Percentiles rank a stretch among this genome's conserved stretches.
These are phyloP conservation scores for Palythoa grandis DNA, from an alignment of 92 coral and sea anemone genomes.

Conservation along the genomic window DNA sequence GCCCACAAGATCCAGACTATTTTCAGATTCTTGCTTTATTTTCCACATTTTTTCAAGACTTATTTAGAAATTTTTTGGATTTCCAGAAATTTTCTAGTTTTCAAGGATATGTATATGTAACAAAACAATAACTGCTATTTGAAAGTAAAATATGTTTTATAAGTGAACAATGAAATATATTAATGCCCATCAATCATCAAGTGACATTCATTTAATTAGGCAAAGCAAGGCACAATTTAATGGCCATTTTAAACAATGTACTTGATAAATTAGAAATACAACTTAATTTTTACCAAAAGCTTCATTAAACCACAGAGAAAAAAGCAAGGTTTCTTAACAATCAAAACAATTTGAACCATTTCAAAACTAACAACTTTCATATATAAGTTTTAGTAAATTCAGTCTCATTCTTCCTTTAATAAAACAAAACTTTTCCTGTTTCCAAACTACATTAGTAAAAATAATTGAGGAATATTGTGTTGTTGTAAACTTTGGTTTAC, in stretches of 20 bases:
- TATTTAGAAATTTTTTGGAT: too few species aligned
- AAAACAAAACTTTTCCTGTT: background rate
- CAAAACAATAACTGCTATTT: background rate
- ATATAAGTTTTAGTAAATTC: background rate
- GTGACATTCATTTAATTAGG: background rate
- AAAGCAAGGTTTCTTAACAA: background rate
- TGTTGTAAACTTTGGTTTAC: slow-evolving; percentile 18
- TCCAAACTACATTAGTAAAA: background rate
- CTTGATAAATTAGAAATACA: background rate
- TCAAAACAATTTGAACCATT: background rate
- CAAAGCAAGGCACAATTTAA: background rate
- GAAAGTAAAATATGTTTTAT: background rate
- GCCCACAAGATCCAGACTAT: too few species aligned
- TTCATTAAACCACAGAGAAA: background rate
- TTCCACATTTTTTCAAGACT: too few species aligned
- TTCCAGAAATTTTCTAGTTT: too few species aligned
- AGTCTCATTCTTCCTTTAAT: background rate
- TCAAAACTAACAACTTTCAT: background rate
- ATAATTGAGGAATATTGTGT: slow-evolving; percentile 8
- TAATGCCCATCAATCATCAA: background rate
- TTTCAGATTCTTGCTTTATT: too few species aligned
- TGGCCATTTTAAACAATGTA: background rate
- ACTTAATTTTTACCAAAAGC: background rate
- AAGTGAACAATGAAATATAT: background rate
- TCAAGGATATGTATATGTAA: too few species aligned